Conservation (phyloP, 2,113 vertebrate species). For the Thalassarche chlororhynchos region DNA sequence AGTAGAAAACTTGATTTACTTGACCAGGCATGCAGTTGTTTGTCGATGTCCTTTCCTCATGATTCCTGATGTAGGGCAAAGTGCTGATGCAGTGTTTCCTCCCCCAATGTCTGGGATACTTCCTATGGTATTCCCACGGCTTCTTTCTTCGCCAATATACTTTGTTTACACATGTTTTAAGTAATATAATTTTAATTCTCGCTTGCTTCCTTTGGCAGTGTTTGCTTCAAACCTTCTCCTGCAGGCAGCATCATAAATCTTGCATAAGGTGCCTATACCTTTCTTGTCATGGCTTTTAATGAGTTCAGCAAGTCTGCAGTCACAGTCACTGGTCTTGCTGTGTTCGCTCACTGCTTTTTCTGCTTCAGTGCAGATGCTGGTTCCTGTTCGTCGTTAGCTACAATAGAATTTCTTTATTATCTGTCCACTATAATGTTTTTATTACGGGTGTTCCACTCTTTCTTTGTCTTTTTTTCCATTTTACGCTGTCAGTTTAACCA, state of each 20-base stretch:
- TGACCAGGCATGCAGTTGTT: not conserved
- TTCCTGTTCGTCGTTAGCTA: not conserved
- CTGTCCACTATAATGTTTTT: not conserved
- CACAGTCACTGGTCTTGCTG: not conserved
- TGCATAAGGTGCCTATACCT: slow-evolving; percentile 1
- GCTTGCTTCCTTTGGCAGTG: not conserved
- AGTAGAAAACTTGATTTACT: slow-evolving; percentile 8
- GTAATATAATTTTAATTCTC: not conserved
- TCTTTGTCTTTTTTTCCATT: not conserved
- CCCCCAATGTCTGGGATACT: not conserved
- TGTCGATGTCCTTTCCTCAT: not conserved
- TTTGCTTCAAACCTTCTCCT: not conserved
- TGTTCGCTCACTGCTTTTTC: slow-evolving; percentile 9
- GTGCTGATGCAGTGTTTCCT: not conserved
- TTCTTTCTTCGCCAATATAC: not conserved
- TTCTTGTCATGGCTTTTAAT: not conserved
- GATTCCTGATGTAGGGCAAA: not conserved
- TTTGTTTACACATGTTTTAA: not conserved
- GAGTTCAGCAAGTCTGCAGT: slow-evolving; percentile 5
- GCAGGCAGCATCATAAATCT: slow-evolving; percentile 24
- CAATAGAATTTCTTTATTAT: not conserved
- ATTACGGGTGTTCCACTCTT: not conserved
- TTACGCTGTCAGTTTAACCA: not conserved
- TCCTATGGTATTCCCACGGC: not conserved
- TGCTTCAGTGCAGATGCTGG: not conserved